Percentiles rank a stretch among this genome's conserved stretches.
These are phyloP conservation scores for Apoda limacodes DNA, from an alignment of 2,888 invertebrate species.

Conservation along the genomic window DNA sequence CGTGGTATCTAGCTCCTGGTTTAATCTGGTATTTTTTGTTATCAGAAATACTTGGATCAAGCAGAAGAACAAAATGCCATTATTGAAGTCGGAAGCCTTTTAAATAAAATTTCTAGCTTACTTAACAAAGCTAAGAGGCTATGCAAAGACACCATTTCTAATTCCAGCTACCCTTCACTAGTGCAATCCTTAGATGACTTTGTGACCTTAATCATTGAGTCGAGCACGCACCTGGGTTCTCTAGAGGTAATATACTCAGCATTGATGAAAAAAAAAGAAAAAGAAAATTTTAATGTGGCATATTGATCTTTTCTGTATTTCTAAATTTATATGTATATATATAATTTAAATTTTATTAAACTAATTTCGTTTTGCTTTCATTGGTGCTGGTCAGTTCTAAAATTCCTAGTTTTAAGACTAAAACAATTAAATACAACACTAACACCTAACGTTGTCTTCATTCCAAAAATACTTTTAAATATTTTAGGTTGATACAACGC, in stretches of 20 bases:
- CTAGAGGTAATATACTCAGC: slow-evolving; percentile 72
- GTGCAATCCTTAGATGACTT: slow-evolving; percentile 75
- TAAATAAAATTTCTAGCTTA: slow-evolving; percentile 47
- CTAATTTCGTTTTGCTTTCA: neutral
- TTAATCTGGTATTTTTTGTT: too few species aligned
- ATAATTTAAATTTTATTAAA: slow-evolving; percentile 1
- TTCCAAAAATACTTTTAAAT: slow-evolving; percentile 4
- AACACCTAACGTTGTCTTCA: too few species aligned
- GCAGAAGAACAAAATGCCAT: slow-evolving; percentile 34
- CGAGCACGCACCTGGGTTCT: slow-evolving; percentile 74
- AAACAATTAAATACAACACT: too few species aligned
- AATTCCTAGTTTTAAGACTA: too few species aligned
- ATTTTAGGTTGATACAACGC: slow-evolving; percentile 62
- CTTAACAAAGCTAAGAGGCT: slow-evolving; percentile 73
- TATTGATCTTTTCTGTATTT: neutral
- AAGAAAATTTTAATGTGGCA: neutral
- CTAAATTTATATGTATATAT: too few species aligned
- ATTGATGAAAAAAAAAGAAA: too few species aligned
- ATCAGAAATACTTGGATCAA: slow-evolving; percentile 57
- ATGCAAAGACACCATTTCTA: slow-evolving; percentile 72
- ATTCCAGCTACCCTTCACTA: slow-evolving; percentile 69
- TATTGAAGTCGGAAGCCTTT: slow-evolving; percentile 37
- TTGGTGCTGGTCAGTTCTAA: too few species aligned
- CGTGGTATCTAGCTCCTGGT: too few species aligned
- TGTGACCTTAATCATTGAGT: slow-evolving; percentile 74